Conservation (phyloP, 1,140 invertebrate species). For the Sinella curviseta region DNA sequence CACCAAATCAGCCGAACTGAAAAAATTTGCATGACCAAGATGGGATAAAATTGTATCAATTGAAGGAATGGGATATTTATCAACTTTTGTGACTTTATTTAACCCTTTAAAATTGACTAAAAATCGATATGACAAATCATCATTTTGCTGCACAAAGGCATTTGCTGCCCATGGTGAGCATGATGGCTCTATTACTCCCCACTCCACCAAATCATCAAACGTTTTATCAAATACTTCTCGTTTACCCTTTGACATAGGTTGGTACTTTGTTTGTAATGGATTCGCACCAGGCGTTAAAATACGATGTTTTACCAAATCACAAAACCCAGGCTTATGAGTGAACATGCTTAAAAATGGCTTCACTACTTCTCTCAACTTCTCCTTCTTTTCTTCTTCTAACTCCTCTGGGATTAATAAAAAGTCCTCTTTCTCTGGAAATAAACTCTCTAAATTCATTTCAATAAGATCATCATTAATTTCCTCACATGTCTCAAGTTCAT, state of each 20-base stretch:
- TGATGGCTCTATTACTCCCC: background rate
- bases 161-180: background rate
- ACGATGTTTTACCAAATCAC: background rate
- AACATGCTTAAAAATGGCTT: constrained; percentile 32
- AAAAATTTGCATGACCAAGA: constrained; percentile 47
- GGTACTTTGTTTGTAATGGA: background rate
- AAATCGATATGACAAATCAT: background rate
- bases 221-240: constrained; percentile 9
- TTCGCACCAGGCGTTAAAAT: no score
- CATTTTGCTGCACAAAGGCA: background rate
- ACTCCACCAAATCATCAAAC: background rate
- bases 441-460: background rate
- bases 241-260: constrained; percentile 35
- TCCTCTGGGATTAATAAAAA: background rate
- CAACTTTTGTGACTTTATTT: constrained; percentile 50
- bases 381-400: background rate
- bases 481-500: background rate
- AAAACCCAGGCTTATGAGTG: background rate
- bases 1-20: constrained; percentile 54
- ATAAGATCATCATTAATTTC: background rate
- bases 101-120: background rate
- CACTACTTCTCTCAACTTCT: background rate
- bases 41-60: constrained; percentile 29
- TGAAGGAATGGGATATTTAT: constrained; percentile 54
- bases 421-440: background rate